These are phyloP conservation scores for Agelastica alni DNA, from an alignment of 2,888 invertebrate genomes.

Conservation along the genomic window DNA sequence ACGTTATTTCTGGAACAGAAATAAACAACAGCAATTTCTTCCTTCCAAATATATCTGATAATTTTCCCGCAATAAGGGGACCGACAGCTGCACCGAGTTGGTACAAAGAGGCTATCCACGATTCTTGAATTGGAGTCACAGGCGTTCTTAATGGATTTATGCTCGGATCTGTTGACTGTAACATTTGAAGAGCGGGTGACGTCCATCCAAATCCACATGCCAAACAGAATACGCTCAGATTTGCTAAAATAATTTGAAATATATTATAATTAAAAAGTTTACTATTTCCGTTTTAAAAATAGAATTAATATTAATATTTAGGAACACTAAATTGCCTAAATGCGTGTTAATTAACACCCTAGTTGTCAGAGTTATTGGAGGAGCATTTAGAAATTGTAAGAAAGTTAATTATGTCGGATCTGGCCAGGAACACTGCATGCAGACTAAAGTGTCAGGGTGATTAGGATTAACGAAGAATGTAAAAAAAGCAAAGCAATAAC, in stretches of 20 bases:
- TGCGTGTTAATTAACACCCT: neutral
- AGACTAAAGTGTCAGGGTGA: too few relatives aligned
- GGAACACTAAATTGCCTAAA: neutral
- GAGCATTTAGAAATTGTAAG: too few relatives aligned
- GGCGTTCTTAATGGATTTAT: slow-evolving; percentile 37
- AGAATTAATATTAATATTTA: neutral
- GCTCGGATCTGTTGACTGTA: slow-evolving; percentile 30
- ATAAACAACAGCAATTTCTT: slow-evolving; percentile 68
- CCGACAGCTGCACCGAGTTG: slow-evolving; percentile 41
- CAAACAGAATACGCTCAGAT: slow-evolving; percentile 31
- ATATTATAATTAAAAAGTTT: too few relatives aligned
- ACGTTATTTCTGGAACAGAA: slow-evolving; percentile 66
- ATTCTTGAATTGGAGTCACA: slow-evolving; percentile 37
- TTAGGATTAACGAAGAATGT: too few relatives aligned
- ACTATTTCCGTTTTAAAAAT: too few relatives aligned
- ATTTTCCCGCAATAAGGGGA: slow-evolving; percentile 37
- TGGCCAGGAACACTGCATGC: too few relatives aligned
- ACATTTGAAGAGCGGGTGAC: slow-evolving; percentile 41
- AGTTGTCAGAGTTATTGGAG: too few relatives aligned
- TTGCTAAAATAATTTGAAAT: slow-evolving; percentile 26
- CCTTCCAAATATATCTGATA: slow-evolving; percentile 58
- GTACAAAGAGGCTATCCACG: slow-evolving; percentile 41
- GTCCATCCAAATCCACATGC: slow-evolving; percentile 41
- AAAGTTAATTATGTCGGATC: too few relatives aligned
- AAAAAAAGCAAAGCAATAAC: too few relatives aligned